Percentiles rank a stretch among this genome's conserved stretches.
phyloP scores from a whole-genome alignment of 2,113 vertebrate genomes.

The Dipodomys ordii region DNA sequence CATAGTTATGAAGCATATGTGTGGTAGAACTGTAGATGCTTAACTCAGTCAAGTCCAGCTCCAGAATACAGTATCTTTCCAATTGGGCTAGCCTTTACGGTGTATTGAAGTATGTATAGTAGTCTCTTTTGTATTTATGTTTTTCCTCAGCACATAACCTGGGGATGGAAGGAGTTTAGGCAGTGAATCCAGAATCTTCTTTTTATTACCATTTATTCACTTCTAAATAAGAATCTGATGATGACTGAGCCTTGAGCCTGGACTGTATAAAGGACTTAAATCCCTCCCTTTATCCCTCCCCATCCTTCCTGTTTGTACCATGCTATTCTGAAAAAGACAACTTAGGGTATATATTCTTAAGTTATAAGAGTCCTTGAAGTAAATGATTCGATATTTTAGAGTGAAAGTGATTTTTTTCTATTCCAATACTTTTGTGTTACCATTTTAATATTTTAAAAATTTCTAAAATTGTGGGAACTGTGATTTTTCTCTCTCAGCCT shows the following conservation, averaged over 20 bases:
- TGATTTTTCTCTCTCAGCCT: too few species aligned
- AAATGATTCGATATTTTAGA: neutral
- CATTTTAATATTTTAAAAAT: conserved; percentile 3
- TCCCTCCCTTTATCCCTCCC: too few species aligned
- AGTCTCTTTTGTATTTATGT: neutral
- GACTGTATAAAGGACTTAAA: neutral
- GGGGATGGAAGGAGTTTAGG: neutral
- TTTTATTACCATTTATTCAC: neutral
- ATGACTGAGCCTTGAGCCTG: neutral
- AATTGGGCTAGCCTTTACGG: neutral
- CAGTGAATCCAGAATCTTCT: neutral
- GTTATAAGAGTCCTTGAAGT: neutral
- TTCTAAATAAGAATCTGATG: neutral
- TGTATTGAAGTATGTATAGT: too few species aligned
- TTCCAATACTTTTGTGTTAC: neutral
- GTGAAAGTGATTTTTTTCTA: neutral
- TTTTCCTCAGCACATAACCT: fast-evolving
- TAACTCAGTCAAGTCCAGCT: too few species aligned
- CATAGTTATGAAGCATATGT: neutral
- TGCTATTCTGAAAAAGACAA: conserved; percentile 7
- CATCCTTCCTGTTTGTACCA: neutral
- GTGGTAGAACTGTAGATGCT: neutral
- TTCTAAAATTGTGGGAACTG: neutral
- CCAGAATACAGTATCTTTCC: neutral
- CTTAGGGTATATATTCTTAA: neutral